phyloP scores from a whole-genome alignment of 2,113 vertebrate genomes.

The Chamaetylas fuelleborni region DNA sequence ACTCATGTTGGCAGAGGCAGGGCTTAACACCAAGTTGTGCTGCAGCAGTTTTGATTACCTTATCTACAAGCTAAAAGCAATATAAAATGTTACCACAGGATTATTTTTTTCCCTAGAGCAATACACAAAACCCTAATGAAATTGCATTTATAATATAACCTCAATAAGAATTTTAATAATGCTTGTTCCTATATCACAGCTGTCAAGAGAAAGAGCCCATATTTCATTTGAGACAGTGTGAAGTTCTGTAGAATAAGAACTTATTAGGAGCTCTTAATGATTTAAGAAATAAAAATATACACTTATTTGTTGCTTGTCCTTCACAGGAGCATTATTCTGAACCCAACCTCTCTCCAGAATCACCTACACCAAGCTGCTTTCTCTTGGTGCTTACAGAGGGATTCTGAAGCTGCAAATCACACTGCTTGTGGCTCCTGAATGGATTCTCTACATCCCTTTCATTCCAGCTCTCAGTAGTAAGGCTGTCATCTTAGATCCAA shows the following conservation, averaged over 20 bases:
- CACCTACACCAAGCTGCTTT: constrained; percentile 76
- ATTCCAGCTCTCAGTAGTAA: neutral
- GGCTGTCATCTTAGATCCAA: neutral
- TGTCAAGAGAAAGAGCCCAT: neutral
- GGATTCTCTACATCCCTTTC: neutral
- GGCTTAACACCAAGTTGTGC: neutral
- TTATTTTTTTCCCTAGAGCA: neutral
- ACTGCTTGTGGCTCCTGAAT: neutral
- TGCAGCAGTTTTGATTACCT: neutral
- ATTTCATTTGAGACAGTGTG: neutral
- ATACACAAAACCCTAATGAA: constrained; percentile 25
- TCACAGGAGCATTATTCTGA: constrained; percentile 76
- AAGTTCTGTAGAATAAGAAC: neutral
- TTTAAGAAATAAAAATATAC: neutral
- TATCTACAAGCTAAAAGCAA: neutral
- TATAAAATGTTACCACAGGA: neutral
- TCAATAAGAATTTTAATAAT: constrained; percentile 49
- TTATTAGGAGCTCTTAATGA: neutral
- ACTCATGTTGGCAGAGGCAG: neutral
- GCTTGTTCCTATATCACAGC: constrained; percentile 32
- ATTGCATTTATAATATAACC: constrained; percentile 27
- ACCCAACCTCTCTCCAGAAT: constrained; percentile 76
- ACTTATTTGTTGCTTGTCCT: constrained; percentile 27
- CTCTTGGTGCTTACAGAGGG: constrained; percentile 75
- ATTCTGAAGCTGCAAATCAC: constrained; percentile 79